These are phyloP conservation scores for Malthinus flaveolus DNA, from an alignment of 2,888 invertebrate genomes.

Conservation along the genomic window DNA sequence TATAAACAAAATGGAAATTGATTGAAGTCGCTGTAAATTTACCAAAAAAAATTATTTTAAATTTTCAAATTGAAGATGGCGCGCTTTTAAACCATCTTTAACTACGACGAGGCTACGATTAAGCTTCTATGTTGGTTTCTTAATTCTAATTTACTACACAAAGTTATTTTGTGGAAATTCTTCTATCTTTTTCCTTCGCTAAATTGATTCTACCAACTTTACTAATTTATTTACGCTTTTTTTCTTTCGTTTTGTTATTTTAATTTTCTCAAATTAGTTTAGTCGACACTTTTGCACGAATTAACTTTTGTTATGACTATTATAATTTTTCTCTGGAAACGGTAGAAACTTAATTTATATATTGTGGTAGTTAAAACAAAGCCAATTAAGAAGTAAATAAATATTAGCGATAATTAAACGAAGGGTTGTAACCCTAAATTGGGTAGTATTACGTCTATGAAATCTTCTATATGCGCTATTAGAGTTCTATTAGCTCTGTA, in stretches of 20 bases:
- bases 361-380: conserved; percentile 4
- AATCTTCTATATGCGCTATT: conserved; percentile 33
- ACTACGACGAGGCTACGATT: not conserved
- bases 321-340: not conserved
- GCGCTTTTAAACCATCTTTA: too few relatives aligned
- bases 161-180: conserved; percentile 16
- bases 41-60: too few relatives aligned
- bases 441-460: conserved; percentile 22
- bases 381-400: conserved; percentile 22
- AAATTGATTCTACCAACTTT: conserved; percentile 27
- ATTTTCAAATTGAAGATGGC: too few relatives aligned
- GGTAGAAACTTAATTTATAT: not conserved
- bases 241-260: conserved; percentile 18
- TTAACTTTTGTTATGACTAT: conserved; percentile 4
- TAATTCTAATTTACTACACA: conserved; percentile 25
- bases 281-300: not conserved
- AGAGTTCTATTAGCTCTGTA: conserved; percentile 34
- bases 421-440: conserved; percentile 25
- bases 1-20: too few relatives aligned
- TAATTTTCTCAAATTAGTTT: conserved; percentile 19
- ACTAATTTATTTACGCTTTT: conserved; percentile 17
- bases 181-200: conserved; percentile 16
- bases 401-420: conserved; percentile 29
- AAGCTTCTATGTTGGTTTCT: conserved; percentile 16
- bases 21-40: too few relatives aligned